phyloP scores from a whole-genome alignment of 2,797 vertebrate species.

The Gallinago nigripennis region DNA sequence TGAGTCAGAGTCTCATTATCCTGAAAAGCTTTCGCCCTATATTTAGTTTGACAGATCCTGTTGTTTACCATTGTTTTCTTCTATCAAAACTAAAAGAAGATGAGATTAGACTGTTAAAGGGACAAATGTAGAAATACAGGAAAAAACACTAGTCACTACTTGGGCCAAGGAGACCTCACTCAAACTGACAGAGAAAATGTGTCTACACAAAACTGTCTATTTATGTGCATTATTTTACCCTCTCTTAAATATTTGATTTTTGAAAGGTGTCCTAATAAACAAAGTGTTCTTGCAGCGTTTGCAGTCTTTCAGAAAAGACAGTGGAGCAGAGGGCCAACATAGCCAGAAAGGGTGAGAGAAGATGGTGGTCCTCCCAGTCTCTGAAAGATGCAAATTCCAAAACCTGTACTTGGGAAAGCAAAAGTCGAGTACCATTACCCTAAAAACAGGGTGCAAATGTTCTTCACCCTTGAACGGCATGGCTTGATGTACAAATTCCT shows the following conservation, averaged over 20 bases:
- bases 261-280: background rate
- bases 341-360: background rate
- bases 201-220: background rate
- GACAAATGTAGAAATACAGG: no score
- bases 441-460: background rate
- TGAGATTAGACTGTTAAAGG: no score
- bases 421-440: background rate
- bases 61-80: background rate
- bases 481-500: background rate
- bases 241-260: background rate
- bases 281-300: background rate
- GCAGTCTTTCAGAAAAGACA: background rate
- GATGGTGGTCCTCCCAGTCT: background rate
- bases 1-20: background rate
- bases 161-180: background rate
- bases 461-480: background rate
- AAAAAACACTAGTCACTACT: background rate
- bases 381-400: background rate
- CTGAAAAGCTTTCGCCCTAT: background rate
- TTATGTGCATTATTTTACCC: background rate
- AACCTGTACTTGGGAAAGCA: background rate
- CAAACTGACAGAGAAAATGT: background rate
- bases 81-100: background rate
- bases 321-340: background rate
- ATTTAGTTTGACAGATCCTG: background rate